Evolutionary conservation across 2,797 vertebrate genomes (phyloP).

Genomic region (Decapterus maruadsi): DNA sequence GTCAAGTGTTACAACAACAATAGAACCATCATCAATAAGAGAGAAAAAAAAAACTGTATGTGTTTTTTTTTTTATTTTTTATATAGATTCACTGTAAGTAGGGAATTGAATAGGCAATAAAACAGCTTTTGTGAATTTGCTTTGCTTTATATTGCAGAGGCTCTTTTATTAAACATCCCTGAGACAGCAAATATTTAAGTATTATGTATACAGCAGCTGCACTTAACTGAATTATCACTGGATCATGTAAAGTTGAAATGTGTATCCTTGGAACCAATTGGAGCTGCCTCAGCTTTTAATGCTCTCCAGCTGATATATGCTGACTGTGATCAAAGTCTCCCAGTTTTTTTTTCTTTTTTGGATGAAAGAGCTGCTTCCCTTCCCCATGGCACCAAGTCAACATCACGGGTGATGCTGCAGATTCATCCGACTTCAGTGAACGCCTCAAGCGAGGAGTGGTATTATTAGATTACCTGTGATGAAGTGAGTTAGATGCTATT

Average conservation of each 20-base stretch:
- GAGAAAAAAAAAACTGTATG: background rate
- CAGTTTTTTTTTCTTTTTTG: conserved; percentile 5
- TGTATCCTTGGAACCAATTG: background rate
- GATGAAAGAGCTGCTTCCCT: conserved; percentile 37
- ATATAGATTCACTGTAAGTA: background rate
- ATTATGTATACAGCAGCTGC: fast-evolving
- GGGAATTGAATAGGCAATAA: background rate
- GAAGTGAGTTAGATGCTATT: conserved; percentile 29
- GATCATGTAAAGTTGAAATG: conserved; percentile 10
- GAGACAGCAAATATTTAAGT: background rate
- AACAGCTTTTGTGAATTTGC: background rate
- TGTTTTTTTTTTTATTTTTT: background rate
- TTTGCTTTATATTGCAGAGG: background rate
- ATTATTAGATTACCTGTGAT: conserved; percentile 64
- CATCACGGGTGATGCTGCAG: conserved; percentile 20
- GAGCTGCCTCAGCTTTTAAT: conserved; percentile 5
- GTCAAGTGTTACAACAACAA: background rate
- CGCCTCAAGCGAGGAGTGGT: conserved; percentile 29
- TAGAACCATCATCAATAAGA: background rate
- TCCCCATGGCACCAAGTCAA: conserved; percentile 29
- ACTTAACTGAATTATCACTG: background rate
- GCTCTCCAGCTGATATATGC: conserved; percentile 25
- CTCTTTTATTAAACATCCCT: background rate
- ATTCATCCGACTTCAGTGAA: conserved; percentile 44
- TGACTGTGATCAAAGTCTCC: conserved; percentile 33